Conservation (phyloP, 2,113 vertebrate species). For the Anser brachyrhynchus region DNA sequence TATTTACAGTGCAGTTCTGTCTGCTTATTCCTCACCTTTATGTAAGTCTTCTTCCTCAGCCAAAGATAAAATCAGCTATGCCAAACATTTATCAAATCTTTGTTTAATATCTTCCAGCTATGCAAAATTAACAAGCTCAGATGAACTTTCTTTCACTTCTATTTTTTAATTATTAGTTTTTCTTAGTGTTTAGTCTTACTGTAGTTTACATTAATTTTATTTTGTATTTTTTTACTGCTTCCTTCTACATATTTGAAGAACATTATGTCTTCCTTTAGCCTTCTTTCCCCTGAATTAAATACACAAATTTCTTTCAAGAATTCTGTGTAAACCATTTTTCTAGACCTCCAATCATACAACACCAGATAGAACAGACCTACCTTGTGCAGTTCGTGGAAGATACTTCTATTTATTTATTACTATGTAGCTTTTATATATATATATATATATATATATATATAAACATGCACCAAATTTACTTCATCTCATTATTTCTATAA, state of each 20-base stretch:
- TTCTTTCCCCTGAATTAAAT: not conserved
- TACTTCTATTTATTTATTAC: not conserved
- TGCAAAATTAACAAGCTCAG: fast-evolving
- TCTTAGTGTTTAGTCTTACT: not conserved
- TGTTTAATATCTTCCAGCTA: not conserved
- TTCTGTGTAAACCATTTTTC: not conserved
- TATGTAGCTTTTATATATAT: not conserved
- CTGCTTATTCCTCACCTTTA: not conserved
- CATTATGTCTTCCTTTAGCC: not conserved
- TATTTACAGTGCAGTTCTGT: not conserved
- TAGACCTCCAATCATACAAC: not conserved
- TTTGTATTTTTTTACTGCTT: not conserved
- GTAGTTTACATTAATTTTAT: not conserved
- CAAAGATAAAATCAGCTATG: not conserved
- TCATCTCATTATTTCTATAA: not conserved
- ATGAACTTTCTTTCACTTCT: not conserved
- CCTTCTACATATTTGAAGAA: not conserved
- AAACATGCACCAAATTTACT: not conserved
- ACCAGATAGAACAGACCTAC: not conserved
- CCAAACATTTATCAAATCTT: not conserved
- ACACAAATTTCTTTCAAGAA: not conserved
- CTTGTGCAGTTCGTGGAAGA: not conserved
- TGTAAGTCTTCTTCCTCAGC: not conserved
- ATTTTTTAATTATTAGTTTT: not conserved
- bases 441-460: too few species aligned